Conservation (phyloP, 2,888 invertebrate genomes). For the Aleiodes alternator region DNA sequence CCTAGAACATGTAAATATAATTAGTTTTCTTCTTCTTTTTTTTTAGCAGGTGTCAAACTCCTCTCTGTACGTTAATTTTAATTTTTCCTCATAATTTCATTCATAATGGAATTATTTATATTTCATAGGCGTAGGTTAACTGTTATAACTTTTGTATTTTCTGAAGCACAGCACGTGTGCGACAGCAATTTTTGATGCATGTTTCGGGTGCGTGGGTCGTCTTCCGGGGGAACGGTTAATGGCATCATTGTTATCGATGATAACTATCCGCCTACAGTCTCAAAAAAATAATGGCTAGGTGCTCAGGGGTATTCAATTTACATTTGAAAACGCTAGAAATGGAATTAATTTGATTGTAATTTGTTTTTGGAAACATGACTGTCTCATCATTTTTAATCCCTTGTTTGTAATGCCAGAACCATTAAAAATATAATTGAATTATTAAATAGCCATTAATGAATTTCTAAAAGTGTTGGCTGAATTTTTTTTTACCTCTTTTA, state of each 20-base stretch:
- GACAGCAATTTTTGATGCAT: slow-evolving; percentile 6
- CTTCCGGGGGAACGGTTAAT: slow-evolving; percentile 45
- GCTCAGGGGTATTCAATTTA: not conserved
- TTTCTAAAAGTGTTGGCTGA: no score
- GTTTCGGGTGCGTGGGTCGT: slow-evolving; percentile 42
- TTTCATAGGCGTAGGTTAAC: slow-evolving; percentile 1
- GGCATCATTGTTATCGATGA: slow-evolving; percentile 53
- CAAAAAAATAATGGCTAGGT: not conserved
- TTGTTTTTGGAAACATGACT: no score
- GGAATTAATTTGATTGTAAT: not conserved
- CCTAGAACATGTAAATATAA: not conserved
- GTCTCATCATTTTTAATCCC: no score
- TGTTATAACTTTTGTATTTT: slow-evolving; percentile 16
- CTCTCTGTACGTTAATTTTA: not conserved
- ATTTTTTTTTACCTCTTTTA: not conserved
- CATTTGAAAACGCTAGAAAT: not conserved
- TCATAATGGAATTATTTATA: not conserved
- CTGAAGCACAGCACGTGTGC: slow-evolving; percentile 16
- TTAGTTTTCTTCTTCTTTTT: not conserved
- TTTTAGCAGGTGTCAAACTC: not conserved
- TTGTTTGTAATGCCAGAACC: no score
- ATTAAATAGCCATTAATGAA: no score
- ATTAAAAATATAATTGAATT: no score
- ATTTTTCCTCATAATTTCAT: not conserved
- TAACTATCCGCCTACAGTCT: slow-evolving; percentile 37